A percentile compares a stretch with the other conserved stretches of the same genome.
Conservation (phyloP, 35 echinoderm and acorn worm species). For the Diadema setosum region DNA sequence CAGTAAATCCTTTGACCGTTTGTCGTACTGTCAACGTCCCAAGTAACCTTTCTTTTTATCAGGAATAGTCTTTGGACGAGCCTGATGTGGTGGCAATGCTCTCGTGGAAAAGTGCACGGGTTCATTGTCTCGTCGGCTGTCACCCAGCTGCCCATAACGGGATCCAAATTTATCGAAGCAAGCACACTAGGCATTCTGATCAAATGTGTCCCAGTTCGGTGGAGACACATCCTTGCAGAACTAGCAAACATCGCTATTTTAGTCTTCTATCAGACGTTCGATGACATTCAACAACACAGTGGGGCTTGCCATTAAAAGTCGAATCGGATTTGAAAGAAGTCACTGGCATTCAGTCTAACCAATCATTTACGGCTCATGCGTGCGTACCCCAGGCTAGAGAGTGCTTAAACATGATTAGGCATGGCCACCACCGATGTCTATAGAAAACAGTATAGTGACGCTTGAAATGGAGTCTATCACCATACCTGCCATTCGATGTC, state of each 20-base stretch:
- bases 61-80: not conserved
- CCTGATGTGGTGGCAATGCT: conserved; percentile 21
- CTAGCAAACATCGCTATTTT: not conserved
- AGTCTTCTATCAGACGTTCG: not conserved
- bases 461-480: not conserved
- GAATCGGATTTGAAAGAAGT: no score
- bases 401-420: no score
- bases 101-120: conserved; percentile 1
- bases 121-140: conserved; percentile 24
- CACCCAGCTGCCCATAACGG: conserved; percentile 15
- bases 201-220: not conserved
- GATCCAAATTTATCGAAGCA: conserved; percentile 26
- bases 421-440: no score
- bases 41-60: no score
- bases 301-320: no score
- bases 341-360: no score
- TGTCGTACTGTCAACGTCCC: no score
- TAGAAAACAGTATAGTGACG: no score
- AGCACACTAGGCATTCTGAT: conserved; percentile 17
- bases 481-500: not conserved
- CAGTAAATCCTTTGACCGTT: no score
- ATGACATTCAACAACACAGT: no score
- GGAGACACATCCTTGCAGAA: not conserved
- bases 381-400: no score
- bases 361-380: no score